Evolutionary conservation across 2,888 invertebrate genomes (phyloP).

Genomic region (Spilarctia lutea): DNA sequence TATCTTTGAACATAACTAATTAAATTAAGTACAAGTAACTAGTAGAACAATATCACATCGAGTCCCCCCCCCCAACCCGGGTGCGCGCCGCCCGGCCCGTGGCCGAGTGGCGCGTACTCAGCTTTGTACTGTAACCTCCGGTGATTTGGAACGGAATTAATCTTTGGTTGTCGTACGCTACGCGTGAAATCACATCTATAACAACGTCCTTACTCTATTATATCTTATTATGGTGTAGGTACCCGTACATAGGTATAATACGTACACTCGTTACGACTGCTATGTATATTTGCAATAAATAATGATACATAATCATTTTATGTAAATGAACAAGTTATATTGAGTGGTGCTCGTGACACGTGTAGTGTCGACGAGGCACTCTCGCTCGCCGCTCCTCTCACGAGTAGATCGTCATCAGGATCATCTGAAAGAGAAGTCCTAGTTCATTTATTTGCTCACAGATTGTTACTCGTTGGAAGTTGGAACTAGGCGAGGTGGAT

Average conservation of each 20-base stretch:
- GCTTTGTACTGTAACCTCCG: slow-evolving; percentile 48
- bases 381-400: slow-evolving; percentile 61
- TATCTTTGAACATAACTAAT: slow-evolving; percentile 13
- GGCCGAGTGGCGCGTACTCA: not conserved
- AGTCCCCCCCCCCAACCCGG: not conserved
- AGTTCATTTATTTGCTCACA: not conserved
- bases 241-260: not conserved
- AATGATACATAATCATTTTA: slow-evolving; percentile 1
- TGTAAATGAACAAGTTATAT: not conserved
- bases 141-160: slow-evolving; percentile 49
- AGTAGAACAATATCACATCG: slow-evolving; percentile 21
- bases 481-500: not conserved
- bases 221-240: not conserved
- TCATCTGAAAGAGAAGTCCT: slow-evolving; percentile 81
- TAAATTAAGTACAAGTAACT: slow-evolving; percentile 28
- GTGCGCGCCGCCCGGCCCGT: not conserved
- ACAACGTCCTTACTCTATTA: not conserved
- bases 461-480: not conserved
- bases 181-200: not conserved
- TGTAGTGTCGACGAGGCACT: not conserved
- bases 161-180: slow-evolving; percentile 53
- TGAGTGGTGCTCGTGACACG: not conserved
- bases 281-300: slow-evolving; percentile 25
- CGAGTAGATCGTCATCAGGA: slow-evolving; percentile 89
- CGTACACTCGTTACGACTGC: not conserved